A percentile compares a stretch with the other conserved stretches of the same genome.
phyloP scores from a whole-genome alignment of 2,888 invertebrate genomes.

The Hypsopygia costalis region DNA sequence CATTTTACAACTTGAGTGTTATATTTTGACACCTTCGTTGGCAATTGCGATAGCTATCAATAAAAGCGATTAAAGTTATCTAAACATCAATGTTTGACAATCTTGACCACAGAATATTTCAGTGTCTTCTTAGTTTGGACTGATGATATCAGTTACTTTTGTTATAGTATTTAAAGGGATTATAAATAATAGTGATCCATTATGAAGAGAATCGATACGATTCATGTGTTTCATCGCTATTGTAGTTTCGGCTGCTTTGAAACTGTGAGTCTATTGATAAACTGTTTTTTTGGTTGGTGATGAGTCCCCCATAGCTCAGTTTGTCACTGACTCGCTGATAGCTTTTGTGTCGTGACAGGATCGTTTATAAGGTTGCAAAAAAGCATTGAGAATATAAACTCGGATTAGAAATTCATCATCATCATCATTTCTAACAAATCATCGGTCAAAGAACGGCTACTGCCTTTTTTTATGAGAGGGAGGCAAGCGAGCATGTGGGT shows the following conservation, averaged over 20 bases:
- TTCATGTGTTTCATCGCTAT: constrained; percentile 54
- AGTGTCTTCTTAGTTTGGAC: constrained; percentile 22
- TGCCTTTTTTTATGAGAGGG: too few species aligned
- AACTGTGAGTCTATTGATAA: constrained; percentile 41
- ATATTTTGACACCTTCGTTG: constrained; percentile 24
- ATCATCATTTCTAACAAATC: too few species aligned
- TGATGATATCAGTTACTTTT: constrained; percentile 43
- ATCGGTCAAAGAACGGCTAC: too few species aligned
- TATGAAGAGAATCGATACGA: constrained; percentile 46
- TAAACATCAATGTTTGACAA: constrained; percentile 22
- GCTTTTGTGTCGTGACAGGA: constrained; percentile 17
- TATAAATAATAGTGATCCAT: constrained; percentile 27
- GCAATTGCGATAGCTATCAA: constrained; percentile 19
- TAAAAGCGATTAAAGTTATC: constrained; percentile 15
- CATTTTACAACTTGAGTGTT: neutral
- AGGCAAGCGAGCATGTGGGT: too few species aligned
- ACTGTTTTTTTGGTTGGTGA: constrained; percentile 26
- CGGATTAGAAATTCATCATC: too few species aligned
- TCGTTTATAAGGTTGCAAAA: neutral
- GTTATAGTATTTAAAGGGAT: constrained; percentile 33
- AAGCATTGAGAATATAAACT: too few species aligned
- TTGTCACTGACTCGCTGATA: constrained; percentile 39
- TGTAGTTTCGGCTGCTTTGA: constrained; percentile 47
- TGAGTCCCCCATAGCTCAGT: constrained; percentile 27
- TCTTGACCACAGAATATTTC: constrained; percentile 31